A percentile compares a stretch with the other conserved stretches of the same genome.
Conservation (phyloP, 2,797 vertebrate genomes). For the Xerus rutilus region DNA sequence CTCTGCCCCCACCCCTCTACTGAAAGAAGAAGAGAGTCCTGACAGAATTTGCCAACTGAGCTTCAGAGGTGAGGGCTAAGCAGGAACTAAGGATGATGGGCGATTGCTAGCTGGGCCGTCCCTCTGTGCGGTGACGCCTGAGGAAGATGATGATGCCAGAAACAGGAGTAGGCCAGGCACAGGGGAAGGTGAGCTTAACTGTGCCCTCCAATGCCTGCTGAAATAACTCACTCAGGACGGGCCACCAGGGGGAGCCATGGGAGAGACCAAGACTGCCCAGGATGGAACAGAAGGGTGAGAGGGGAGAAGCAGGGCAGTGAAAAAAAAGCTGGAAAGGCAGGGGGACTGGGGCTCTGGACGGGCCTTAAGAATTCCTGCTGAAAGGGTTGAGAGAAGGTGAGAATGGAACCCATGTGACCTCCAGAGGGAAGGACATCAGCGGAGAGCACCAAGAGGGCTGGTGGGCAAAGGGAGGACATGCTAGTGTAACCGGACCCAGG, state of each 20-base stretch:
- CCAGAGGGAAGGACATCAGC: background rate
- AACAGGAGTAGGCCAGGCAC: background rate
- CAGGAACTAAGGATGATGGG: background rate
- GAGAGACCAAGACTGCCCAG: background rate
- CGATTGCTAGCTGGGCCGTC: background rate
- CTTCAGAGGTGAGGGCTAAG: background rate
- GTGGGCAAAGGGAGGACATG: background rate
- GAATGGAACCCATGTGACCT: rapidly evolving
- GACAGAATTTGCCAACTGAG: background rate
- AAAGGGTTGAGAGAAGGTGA: background rate
- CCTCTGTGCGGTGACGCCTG: background rate
- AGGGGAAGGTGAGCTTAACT: background rate
- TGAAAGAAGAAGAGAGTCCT: background rate
- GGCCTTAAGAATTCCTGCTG: background rate
- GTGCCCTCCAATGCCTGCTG: background rate
- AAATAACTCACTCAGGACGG: background rate
- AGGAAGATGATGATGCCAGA: background rate
- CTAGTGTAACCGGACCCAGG: background rate
- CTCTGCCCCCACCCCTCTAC: background rate
- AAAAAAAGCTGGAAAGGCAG: too few species aligned
- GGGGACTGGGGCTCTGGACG: background rate
- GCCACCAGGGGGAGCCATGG: rapidly evolving
- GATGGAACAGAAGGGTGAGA: background rate
- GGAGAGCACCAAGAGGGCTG: background rate
- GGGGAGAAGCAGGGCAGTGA: too few species aligned